phyloP scores from a whole-genome alignment of 2,113 vertebrate species.

The Pavo muticus region DNA sequence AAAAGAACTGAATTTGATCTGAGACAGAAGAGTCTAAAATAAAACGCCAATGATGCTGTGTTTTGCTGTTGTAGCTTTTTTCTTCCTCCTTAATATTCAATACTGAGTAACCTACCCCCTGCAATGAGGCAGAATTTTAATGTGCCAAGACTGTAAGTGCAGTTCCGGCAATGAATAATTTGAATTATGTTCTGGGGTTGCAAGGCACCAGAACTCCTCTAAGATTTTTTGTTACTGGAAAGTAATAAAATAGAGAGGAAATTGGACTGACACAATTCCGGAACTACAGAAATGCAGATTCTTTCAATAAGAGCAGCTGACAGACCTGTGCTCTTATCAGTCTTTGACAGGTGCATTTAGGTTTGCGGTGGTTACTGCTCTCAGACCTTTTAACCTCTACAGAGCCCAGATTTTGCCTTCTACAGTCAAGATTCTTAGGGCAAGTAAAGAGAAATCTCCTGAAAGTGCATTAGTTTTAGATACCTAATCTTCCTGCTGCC shows the following conservation, averaged over 20 bases:
- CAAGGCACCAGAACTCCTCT: neutral
- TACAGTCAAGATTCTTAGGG: neutral
- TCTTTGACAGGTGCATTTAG: conserved; percentile 20
- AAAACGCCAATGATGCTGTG: neutral
- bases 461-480: neutral
- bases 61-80: neutral
- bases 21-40: neutral
- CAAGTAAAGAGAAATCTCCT: neutral
- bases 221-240: neutral
- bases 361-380: conserved; percentile 10
- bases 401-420: neutral
- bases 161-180: neutral
- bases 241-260: conserved; percentile 44
- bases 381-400: conserved; percentile 8
- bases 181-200: neutral
- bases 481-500: neutral
- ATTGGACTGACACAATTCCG: neutral
- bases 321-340: conserved; percentile 19
- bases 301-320: neutral
- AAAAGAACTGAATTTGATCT: neutral
- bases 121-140: neutral
- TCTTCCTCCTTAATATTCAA: neutral
- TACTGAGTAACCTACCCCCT: neutral
- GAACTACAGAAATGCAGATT: conserved; percentile 46
- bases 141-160: neutral